Conservation (phyloP, 2,113 vertebrate species). For the Apaloderma vittatum region DNA sequence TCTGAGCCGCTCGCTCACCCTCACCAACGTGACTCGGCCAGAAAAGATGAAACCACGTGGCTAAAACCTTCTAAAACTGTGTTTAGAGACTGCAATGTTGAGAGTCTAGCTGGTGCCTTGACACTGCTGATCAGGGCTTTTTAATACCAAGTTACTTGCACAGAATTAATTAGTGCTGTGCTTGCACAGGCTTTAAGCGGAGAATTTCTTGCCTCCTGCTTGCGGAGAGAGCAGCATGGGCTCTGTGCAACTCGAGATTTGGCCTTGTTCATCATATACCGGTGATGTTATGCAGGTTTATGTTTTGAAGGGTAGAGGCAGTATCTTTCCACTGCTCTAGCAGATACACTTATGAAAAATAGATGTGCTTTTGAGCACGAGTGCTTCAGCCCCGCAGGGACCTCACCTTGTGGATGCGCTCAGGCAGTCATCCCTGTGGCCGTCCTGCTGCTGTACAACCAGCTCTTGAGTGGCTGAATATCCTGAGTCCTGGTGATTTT, state of each 20-base stretch:
- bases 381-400: not conserved
- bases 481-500: rapidly evolving
- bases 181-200: not conserved
- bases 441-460: rapidly evolving
- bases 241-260: not conserved
- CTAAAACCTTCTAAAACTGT: not conserved
- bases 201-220: not conserved
- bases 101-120: not conserved
- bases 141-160: not conserved
- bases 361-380: rapidly evolving
- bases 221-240: rapidly evolving
- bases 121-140: not conserved
- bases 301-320: not conserved
- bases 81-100: not conserved
- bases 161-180: not conserved
- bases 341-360: not conserved
- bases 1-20: not conserved
- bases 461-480: not conserved
- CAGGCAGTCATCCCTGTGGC: rapidly evolving
- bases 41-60: not conserved
- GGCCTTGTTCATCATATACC: rapidly evolving
- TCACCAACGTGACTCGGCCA: not conserved
- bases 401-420: rapidly evolving
- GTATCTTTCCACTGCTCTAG: not conserved
- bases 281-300: rapidly evolving